A percentile compares a stretch with the other conserved stretches of the same genome.
Conservation (phyloP, 2,888 invertebrate genomes). For the Polydrusus tereticollis region DNA sequence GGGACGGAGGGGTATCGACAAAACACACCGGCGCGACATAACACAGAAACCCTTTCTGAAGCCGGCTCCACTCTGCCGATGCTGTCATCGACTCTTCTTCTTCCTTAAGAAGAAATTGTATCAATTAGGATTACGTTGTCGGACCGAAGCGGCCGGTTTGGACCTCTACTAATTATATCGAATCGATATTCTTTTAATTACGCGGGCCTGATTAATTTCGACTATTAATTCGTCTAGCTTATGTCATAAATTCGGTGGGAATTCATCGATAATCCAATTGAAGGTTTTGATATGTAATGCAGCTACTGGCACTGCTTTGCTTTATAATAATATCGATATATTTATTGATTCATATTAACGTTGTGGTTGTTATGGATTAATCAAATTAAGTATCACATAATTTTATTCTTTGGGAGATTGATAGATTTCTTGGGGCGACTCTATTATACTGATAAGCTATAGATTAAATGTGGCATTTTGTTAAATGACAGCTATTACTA, state of each 20-base stretch:
- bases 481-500: too few relatives aligned
- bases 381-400: not conserved
- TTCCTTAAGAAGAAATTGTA: conserved; percentile 61
- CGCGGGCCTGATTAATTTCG: conserved; percentile 38
- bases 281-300: not conserved
- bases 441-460: too few relatives aligned
- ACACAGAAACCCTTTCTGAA: conserved; percentile 68
- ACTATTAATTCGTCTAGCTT: conserved; percentile 47
- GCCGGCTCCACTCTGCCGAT: conserved; percentile 65
- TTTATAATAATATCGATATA: not conserved
- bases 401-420: too few relatives aligned
- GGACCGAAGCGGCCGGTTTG: conserved; percentile 14
- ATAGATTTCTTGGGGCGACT: too few relatives aligned
- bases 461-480: too few relatives aligned
- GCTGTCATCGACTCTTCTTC: conserved; percentile 54
- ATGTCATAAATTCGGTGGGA: conserved; percentile 38
- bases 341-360: not conserved
- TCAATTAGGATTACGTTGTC: conserved; percentile 61
- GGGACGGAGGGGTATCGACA: conserved; percentile 8
- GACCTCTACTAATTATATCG: conserved; percentile 33
- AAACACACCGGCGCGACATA: conserved; percentile 61
- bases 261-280: conserved; percentile 27
- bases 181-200: conserved; percentile 44
- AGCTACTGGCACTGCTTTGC: conserved; percentile 3
- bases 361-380: not conserved